A percentile compares a stretch with the other conserved stretches of the same genome.
phyloP scores from a whole-genome alignment of 2,797 vertebrate genomes.

The Alexandromys oeconomus region DNA sequence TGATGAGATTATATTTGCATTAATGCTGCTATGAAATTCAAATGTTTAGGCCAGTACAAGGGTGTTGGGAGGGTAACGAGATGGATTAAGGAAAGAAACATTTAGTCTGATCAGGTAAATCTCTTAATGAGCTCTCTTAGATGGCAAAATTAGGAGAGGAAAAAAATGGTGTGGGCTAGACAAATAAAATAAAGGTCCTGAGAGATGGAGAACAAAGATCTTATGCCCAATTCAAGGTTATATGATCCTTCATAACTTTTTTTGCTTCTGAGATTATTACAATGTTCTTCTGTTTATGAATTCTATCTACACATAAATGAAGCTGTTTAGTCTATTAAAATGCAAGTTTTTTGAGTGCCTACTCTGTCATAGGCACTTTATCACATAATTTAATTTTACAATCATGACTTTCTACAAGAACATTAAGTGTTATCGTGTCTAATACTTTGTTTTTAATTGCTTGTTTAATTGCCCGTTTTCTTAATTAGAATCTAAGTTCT shows the following conservation, averaged over 20 bases:
- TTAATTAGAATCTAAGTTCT: background rate
- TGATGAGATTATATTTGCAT: constrained; percentile 76
- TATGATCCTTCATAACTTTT: background rate
- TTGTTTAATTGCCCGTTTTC: background rate
- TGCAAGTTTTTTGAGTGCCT: background rate
- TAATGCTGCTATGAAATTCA: constrained; percentile 74
- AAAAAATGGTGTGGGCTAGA: constrained; percentile 41
- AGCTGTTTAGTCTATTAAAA: background rate
- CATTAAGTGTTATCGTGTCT: background rate
- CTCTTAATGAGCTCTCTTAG: constrained; percentile 69
- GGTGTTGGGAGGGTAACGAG: constrained; percentile 56
- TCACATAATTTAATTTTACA: background rate
- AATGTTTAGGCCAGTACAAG: constrained; percentile 59
- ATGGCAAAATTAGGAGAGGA: constrained; percentile 66
- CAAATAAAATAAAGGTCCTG: background rate
- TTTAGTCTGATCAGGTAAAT: constrained; percentile 69
- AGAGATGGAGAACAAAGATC: background rate
- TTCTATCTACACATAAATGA: background rate
- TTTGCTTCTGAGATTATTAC: background rate
- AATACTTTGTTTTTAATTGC: background rate
- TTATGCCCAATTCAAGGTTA: constrained; percentile 32
- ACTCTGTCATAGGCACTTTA: background rate
- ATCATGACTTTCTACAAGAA: background rate
- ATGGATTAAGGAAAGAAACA: constrained; percentile 66
- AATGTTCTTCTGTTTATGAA: background rate